Evolutionary conservation across 1,140 invertebrate genomes (phyloP).

Genomic region (Holcopasites calliopsidis): DNA sequence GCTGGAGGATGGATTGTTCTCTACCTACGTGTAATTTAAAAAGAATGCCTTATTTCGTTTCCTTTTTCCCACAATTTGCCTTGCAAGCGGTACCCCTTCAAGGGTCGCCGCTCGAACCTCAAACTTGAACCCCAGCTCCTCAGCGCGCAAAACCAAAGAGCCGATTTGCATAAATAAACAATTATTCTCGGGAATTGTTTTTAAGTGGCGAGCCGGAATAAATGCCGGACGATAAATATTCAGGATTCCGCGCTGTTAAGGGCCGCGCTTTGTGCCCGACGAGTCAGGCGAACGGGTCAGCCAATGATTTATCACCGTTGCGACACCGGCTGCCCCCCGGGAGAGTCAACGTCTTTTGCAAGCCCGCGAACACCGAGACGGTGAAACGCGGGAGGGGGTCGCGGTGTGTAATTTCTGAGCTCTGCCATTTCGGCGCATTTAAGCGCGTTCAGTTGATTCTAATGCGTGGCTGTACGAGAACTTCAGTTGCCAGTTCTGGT

Average conservation of each 20-base stretch:
- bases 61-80: neutral
- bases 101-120: neutral
- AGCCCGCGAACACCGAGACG: too few species aligned
- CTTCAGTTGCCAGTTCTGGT: neutral
- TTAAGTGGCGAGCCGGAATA: conserved; percentile 18
- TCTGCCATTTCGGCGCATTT: neutral
- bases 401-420: neutral
- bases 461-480: neutral
- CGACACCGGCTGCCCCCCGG: conserved; percentile 48
- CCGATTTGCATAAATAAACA: conserved; percentile 36
- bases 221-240: conserved; percentile 45
- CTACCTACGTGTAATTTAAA: too few species aligned
- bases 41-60: neutral
- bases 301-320: conserved; percentile 71
- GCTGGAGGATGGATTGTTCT: too few species aligned
- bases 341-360: too few species aligned
- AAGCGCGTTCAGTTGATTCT: neutral
- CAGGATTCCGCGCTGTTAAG: conserved; percentile 20
- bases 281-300: neutral
- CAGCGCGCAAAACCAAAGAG: neutral
- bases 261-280: neutral
- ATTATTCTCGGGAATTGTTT: conserved; percentile 43
- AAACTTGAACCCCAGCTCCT: neutral
- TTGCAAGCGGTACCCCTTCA: neutral
- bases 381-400: too few species aligned